Evolutionary conservation across 1,140 invertebrate species (phyloP).

Genomic region (Euschistus heros): DNA sequence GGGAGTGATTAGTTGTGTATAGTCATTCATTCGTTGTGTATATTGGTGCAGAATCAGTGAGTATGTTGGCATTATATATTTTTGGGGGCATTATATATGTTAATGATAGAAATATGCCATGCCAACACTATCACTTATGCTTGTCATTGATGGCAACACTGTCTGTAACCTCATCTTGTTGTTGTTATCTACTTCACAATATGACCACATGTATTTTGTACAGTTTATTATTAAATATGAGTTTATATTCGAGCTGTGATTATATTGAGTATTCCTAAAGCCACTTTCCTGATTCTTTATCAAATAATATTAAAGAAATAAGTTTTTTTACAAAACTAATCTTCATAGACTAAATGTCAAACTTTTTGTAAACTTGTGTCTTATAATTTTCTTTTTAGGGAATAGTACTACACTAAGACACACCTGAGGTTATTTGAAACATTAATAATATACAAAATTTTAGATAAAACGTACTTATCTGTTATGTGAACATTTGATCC

Average conservation of each 20-base stretch:
- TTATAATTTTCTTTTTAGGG: no score
- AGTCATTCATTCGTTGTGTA: neutral
- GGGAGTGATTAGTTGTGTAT: neutral
- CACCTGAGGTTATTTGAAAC: no score
- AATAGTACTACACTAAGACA: no score
- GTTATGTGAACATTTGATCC: conserved; percentile 76
- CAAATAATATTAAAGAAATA: neutral
- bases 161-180: neutral
- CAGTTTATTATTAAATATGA: no score
- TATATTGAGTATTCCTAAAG: no score
- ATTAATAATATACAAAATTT: neutral
- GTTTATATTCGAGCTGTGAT: no score
- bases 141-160: neutral
- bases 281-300: conserved; percentile 12
- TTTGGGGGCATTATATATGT: neutral
- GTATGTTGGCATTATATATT: neutral
- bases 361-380: no score
- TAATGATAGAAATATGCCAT: neutral
- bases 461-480: conserved; percentile 42
- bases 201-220: no score
- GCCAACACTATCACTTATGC: neutral
- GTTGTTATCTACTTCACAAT: neutral
- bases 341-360: neutral
- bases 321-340: neutral
- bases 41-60: neutral